Evolutionary conservation across 1,140 invertebrate genomes (phyloP), one percentile per base, ranked within the genome.

Genomic region (Ips typographus): DNA sequence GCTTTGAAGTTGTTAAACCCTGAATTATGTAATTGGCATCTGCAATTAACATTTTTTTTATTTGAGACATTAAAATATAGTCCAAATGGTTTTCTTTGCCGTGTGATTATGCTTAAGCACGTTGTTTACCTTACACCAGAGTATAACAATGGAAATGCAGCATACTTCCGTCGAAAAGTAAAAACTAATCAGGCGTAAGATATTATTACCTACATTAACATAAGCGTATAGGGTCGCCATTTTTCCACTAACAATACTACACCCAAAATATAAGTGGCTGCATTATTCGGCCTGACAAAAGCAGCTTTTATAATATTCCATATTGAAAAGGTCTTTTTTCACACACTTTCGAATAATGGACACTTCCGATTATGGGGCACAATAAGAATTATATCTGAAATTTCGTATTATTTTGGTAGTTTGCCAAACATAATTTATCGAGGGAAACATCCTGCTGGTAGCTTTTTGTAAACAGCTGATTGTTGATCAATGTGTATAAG

Each of bases 281-380:
- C 65, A 73, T 70, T 73, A 65, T 70, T 51, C 59, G 49, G 51
- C 7, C 59, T 37, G 39, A 63, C 65, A 65, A 69, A 67, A 68
- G 65, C 65, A 71, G 44, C 6, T 7, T 66, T 67, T 71, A 74
- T 74, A 69, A 71, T 71, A 71, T 71, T 71, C 73, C 70, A 68
- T 71, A 74, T 73, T 65, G 71, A 71, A 74, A 64, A 71, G 68
- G 68, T 68, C 65, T 71, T 74, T 73, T 73, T 74, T 74, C 73
- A 74, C 73, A 74, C 73, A 74, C 69, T 74, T 70, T 69, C 43
- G 59, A 65, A 74, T 67, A 73, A 69, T 68, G 61, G 47, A 57
- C 62, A 65, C 65, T 72, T 74, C 68, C 72, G 73, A 73, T 73
- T 74, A 74, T 70, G 40, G 68, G 65, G 63, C 68, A 68, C 68